These are phyloP conservation scores for Spinibarbus caldwelli DNA, from an alignment of 2,797 vertebrate genomes.

Conservation along the genomic window DNA sequence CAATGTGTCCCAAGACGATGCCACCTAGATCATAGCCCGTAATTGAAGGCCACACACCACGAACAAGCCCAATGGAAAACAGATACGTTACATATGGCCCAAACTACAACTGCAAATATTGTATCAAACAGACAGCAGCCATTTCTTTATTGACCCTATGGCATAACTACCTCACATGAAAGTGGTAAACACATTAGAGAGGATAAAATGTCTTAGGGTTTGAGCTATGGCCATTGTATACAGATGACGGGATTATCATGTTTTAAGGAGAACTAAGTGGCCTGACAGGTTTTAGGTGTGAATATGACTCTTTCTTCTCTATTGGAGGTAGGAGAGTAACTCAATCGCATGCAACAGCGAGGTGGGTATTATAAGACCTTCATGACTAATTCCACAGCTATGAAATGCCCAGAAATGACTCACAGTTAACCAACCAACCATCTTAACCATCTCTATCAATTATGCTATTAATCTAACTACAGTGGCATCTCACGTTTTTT, in stretches of 20 bases:
- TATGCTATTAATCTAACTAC: constrained; percentile 11
- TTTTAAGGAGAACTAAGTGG: constrained; percentile 49
- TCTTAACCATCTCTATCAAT: constrained; percentile 33
- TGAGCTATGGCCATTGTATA: constrained; percentile 37
- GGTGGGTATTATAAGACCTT: constrained; percentile 47
- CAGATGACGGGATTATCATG: constrained; percentile 53
- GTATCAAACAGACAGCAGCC: constrained; percentile 34
- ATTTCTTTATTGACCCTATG: constrained; percentile 34
- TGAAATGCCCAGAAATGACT: constrained; percentile 55
- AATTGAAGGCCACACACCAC: constrained; percentile 60
- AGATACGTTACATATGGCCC: constrained; percentile 41
- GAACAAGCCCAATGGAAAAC: constrained; percentile 56
- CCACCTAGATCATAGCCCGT: constrained; percentile 38
- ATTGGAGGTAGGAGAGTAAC: constrained; percentile 48
- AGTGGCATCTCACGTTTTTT: neutral
- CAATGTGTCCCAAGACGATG: constrained; percentile 54
- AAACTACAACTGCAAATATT: constrained; percentile 37
- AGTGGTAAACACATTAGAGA: constrained; percentile 34
- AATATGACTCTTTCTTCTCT: constrained; percentile 55
- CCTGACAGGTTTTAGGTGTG: constrained; percentile 60
- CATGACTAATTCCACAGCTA: constrained; percentile 55
- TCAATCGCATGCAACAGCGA: constrained; percentile 29
- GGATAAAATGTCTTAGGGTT: constrained; percentile 21
- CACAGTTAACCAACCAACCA: constrained; percentile 52
- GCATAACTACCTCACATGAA: constrained; percentile 24